A percentile compares a stretch with the other conserved stretches of the same genome.
Evolutionary conservation across 2,888 invertebrate genomes (phyloP).

Genomic region (Eristalis pertinax): DNA sequence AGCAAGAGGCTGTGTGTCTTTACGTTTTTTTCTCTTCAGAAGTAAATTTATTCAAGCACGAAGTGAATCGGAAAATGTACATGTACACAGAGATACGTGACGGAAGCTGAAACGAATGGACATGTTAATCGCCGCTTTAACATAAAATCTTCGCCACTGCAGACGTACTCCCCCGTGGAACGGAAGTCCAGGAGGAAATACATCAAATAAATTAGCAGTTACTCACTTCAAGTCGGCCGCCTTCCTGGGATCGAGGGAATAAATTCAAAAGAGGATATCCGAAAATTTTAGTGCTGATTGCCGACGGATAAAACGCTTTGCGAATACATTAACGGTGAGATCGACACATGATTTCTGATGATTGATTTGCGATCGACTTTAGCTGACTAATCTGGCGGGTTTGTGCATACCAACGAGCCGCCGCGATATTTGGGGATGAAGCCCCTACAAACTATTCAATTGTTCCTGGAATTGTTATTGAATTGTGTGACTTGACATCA

Average conservation of each 20-base stretch:
- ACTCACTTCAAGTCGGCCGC: neutral
- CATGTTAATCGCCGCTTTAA: neutral
- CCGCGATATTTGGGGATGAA: neutral
- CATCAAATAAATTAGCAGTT: neutral
- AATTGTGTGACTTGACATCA: neutral
- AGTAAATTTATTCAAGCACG: neutral
- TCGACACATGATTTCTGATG: neutral
- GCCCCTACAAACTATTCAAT: neutral
- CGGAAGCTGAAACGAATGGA: neutral
- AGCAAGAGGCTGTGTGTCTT: neutral
- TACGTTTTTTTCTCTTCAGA: no score
- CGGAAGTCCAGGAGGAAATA: neutral
- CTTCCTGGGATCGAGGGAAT: neutral
- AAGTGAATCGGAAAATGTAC: neutral
- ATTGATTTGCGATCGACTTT: neutral
- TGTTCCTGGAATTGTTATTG: neutral
- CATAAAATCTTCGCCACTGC: neutral
- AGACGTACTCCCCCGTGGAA: neutral
- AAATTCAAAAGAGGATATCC: neutral
- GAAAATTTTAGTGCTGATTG: neutral
- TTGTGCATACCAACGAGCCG: neutral
- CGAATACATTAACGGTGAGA: neutral
- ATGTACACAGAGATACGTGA: neutral
- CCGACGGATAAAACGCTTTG: neutral
- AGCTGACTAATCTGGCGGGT: neutral